These are phyloP conservation scores for Ianthella basta DNA, from an alignment of 37 sponge, comb jelly and placozoan genomes.

Conservation along the genomic window DNA sequence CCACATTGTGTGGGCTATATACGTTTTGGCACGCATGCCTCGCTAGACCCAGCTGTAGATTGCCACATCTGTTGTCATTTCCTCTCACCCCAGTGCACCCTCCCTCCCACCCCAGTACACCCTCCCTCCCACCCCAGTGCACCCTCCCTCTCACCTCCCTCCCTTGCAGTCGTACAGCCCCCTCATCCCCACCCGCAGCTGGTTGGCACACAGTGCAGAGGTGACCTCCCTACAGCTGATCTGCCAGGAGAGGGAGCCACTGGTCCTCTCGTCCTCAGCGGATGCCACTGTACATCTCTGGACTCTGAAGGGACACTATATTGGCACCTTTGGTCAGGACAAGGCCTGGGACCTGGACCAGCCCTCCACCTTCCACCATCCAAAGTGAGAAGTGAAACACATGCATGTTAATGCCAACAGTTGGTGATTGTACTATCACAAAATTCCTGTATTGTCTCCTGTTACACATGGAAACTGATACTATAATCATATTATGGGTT, in stretches of 20 bases:
- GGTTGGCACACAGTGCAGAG: slow-evolving; percentile 84
- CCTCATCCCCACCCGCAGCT: slow-evolving; percentile 30
- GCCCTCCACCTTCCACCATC: slow-evolving; percentile 71
- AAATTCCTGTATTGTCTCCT: too few species aligned
- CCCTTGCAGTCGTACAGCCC: background rate
- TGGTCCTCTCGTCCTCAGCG: slow-evolving; percentile 83
- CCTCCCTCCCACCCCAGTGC: too few species aligned
- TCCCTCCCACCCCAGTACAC: too few species aligned
- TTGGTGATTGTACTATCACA: background rate
- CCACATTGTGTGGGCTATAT: too few species aligned
- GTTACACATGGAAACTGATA: too few species aligned
- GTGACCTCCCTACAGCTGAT: slow-evolving; percentile 70
- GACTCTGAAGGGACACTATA: slow-evolving; percentile 82
- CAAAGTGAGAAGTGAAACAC: slow-evolving; percentile 39
- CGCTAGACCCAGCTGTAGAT: too few species aligned
- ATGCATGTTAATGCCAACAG: background rate
- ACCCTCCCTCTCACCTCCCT: background rate
- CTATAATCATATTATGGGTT: too few species aligned
- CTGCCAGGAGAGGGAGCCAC: slow-evolving; percentile 43
- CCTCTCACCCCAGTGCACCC: too few species aligned
- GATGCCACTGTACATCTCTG: slow-evolving; percentile 88
- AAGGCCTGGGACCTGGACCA: slow-evolving; percentile 54
- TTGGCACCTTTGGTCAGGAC: slow-evolving; percentile 96
- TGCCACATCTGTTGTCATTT: too few species aligned
- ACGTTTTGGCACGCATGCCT: too few species aligned